These are phyloP conservation scores for Pseudomugil gertrudae DNA, from an alignment of 2,797 vertebrate species.

Conservation along the genomic window DNA sequence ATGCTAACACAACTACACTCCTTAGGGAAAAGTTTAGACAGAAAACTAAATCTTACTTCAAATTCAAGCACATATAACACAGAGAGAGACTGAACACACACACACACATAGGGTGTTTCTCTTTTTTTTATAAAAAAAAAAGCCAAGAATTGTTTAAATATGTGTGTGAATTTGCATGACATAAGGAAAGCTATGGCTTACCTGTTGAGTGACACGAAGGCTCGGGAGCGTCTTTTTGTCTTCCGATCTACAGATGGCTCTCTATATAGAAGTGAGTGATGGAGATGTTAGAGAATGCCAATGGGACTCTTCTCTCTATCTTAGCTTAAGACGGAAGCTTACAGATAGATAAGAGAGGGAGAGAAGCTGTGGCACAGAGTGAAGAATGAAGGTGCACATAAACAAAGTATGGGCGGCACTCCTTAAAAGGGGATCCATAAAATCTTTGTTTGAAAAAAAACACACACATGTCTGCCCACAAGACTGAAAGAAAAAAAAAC, in stretches of 20 bases:
- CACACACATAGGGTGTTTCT: slow-evolving; percentile 41
- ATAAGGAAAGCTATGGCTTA: slow-evolving; percentile 65
- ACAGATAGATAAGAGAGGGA: slow-evolving; percentile 51
- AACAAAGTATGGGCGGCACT: slow-evolving; percentile 24
- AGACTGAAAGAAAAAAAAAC: background rate
- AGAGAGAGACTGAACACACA: slow-evolving; percentile 49
- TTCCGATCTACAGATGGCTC: slow-evolving; percentile 77
- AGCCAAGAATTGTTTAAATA: slow-evolving; percentile 67
- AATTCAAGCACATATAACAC: slow-evolving; percentile 66
- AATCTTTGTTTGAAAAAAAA: slow-evolving; percentile 27
- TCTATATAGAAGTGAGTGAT: slow-evolving; percentile 71
- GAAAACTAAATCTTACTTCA: slow-evolving; percentile 69
- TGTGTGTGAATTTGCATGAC: slow-evolving; percentile 74
- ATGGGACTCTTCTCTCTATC: slow-evolving; percentile 70
- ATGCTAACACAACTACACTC: slow-evolving; percentile 41
- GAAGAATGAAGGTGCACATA: slow-evolving; percentile 35
- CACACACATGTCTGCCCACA: slow-evolving; percentile 2
- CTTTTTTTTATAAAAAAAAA: slow-evolving; percentile 41
- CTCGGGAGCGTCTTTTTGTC: slow-evolving; percentile 73
- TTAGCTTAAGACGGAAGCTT: slow-evolving; percentile 58
- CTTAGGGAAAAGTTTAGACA: slow-evolving; percentile 65
- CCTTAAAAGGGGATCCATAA: slow-evolving; percentile 30
- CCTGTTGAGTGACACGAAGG: slow-evolving; percentile 77
- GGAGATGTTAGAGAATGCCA: slow-evolving; percentile 76
- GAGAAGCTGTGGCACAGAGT: slow-evolving; percentile 34